Conservation (phyloP, 2,888 invertebrate genomes). For the Geophilus truncorum region DNA sequence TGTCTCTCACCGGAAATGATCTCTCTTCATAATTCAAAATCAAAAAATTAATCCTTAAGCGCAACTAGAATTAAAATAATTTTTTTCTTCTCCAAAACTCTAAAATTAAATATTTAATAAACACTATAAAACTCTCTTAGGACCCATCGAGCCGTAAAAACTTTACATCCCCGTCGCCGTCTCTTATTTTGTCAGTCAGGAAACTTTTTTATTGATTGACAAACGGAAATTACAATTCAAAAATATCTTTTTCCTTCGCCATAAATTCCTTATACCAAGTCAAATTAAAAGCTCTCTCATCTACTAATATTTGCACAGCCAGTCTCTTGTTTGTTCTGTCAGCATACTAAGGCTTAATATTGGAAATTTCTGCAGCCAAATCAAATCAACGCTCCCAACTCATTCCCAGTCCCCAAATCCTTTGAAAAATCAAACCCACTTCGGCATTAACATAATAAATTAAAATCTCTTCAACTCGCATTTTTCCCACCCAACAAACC, state of each 20-base stretch:
- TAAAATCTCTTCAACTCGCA: neutral
- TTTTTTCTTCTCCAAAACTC: too few relatives aligned
- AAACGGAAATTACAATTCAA: neutral
- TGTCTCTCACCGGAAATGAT: too few relatives aligned
- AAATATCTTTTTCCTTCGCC: neutral
- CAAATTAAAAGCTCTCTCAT: neutral
- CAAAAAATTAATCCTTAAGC: too few relatives aligned
- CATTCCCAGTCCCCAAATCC: neutral
- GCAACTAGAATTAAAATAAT: too few relatives aligned
- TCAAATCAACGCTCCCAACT: neutral
- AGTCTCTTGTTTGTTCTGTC: neutral
- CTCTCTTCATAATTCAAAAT: too few relatives aligned
- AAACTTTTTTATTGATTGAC: neutral
- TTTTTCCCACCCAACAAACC: neutral
- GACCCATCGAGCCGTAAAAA: too few relatives aligned
- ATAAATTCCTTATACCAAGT: neutral
- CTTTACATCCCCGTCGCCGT: too few relatives aligned
- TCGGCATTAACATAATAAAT: neutral
- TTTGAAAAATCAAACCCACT: neutral
- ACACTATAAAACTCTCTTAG: too few relatives aligned
- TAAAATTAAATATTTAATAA: too few relatives aligned
- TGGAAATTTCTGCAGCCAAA: neutral
- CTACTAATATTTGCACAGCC: neutral
- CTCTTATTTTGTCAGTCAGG: too few relatives aligned
- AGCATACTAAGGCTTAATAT: neutral